These are phyloP conservation scores for Ibycter americanus DNA, from an alignment of 2,797 vertebrate genomes.

Conservation along the genomic window DNA sequence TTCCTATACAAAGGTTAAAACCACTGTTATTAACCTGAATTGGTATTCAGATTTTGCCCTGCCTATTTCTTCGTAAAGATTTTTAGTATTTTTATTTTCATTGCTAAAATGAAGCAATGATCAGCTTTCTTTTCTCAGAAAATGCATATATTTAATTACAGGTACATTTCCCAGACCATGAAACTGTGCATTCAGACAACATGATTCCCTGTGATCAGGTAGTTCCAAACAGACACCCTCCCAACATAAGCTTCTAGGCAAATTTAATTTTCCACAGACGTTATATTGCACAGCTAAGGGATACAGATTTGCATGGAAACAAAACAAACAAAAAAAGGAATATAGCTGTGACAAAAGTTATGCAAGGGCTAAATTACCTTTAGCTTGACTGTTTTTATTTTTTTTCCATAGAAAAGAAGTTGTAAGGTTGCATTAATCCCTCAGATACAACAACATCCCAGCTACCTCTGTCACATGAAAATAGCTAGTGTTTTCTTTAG, in stretches of 20 bases:
- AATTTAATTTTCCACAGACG: background rate
- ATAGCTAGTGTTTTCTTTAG: background rate
- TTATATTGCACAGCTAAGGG: background rate
- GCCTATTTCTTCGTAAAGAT: background rate
- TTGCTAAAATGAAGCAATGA: background rate
- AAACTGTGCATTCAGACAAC: background rate
- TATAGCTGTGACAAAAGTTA: background rate
- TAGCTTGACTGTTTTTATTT: background rate
- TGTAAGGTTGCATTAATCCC: background rate
- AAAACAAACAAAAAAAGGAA: background rate
- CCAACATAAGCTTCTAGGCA: background rate
- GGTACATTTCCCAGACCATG: background rate
- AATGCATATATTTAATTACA: background rate
- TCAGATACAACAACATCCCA: background rate
- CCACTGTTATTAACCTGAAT: background rate
- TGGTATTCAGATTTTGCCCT: background rate
- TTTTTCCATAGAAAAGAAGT: background rate
- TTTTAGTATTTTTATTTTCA: background rate
- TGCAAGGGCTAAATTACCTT: background rate
- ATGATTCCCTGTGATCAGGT: background rate
- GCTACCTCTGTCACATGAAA: background rate
- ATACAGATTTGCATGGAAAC: background rate
- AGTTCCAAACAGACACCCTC: background rate
- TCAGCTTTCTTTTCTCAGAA: background rate
- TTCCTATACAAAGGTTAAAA: background rate